Evolutionary conservation across 1,140 invertebrate species (phyloP), one percentile per base, ranked within the genome.

Genomic region (Drosophila arawakana): DNA sequence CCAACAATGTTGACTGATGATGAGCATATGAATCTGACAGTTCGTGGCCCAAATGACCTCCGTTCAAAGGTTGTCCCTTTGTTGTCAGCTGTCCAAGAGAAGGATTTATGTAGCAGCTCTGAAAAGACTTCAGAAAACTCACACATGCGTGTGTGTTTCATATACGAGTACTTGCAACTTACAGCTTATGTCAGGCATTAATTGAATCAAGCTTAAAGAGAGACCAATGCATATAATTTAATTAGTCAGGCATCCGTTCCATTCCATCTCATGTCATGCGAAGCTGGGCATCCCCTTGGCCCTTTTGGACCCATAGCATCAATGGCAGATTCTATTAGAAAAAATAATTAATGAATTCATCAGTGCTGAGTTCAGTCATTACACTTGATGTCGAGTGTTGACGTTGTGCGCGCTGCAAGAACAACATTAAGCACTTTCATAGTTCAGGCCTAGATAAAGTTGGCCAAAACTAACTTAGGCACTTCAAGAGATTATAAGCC

Each of bases 281-380:
- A 13, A 18, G 47, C 30, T 41, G 30, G 55, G 65, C 50, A 44
- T 39, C 21, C 35, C 55, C 50, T 8, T 8, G 15, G 44, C 43
- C 25, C 18, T 15, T 9, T 30, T 30, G 25, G 25, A 30, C 25
- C 4, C 25, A 30, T 1, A 25, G 0, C 25, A 25, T 25, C 35
- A 39, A 43, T 55, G 57, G 43, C 52, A 35, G 59, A 57, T 76
- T 80, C 76, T 78, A 86, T 76, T 78, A 78, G 60, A 70, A 77
- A 73, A 79, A 79, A 76, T 86, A 85, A 85, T 85, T 86, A 85
- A 86, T 86, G 83, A 81, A 85, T 86, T 86, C 83, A 88, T 82
- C 75, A 78, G 65, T 11, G 67, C 79, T 85, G 81, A 85, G 81
- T 86, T 82, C 81, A 84, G 74, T 76, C 82, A 81, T 85, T 83